Evolutionary conservation across 2,113 vertebrate genomes (phyloP).

Genomic region (Petaurus breviceps): DNA sequence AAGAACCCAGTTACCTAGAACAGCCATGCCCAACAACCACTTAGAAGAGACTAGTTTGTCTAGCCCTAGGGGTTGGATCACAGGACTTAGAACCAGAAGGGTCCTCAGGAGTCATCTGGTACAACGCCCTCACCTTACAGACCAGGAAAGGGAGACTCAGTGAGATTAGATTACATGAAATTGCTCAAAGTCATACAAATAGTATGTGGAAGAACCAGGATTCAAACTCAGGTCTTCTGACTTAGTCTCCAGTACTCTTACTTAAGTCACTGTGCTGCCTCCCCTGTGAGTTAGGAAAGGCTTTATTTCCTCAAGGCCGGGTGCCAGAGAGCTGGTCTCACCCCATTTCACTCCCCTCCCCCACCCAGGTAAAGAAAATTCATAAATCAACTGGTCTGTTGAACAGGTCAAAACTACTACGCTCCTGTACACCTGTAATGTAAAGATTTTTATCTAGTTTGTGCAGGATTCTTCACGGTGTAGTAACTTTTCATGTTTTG

Average conservation of each 20-base stretch:
- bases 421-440: not conserved
- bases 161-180: not conserved
- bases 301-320: not conserved
- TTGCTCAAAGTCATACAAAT: not conserved
- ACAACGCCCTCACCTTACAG: not conserved
- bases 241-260: not conserved
- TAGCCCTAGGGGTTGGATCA: not conserved
- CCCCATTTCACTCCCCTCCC: not conserved
- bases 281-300: not conserved
- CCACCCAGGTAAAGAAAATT: not conserved
- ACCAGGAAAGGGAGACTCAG: too few relatives aligned
- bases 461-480: not conserved
- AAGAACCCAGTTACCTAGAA: too few relatives aligned
- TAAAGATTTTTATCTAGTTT: not conserved
- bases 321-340: not conserved
- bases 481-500: not conserved
- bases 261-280: not conserved
- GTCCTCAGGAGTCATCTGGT: accelerated
- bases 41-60: too few relatives aligned
- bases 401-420: not conserved
- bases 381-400: not conserved
- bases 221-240: not conserved
- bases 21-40: too few relatives aligned
- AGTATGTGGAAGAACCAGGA: not conserved
- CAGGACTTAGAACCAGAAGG: not conserved